phyloP scores from a whole-genome alignment of 1,140 invertebrate genomes.

The Diabrotica undecimpunctata region DNA sequence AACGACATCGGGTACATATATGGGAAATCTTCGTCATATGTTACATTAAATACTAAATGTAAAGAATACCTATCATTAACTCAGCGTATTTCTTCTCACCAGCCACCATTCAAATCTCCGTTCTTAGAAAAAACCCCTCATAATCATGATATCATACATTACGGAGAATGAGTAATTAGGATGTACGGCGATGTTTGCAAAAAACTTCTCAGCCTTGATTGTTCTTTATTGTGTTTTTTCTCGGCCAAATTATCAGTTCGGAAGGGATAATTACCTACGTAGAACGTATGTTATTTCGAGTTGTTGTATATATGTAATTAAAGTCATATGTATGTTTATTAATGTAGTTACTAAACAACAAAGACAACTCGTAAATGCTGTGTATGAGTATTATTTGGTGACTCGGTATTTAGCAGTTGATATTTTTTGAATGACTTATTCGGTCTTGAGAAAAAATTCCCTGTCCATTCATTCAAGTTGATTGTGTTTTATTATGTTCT shows the following conservation, averaged over 20 bases:
- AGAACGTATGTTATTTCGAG: not conserved
- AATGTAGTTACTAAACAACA: not conserved
- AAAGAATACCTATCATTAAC: not conserved
- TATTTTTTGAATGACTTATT: not conserved
- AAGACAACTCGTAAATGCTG: not conserved
- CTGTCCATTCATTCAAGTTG: no score
- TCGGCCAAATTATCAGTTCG: not conserved
- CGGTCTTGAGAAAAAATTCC: no score
- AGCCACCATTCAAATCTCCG: not conserved
- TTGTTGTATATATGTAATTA: not conserved
- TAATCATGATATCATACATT: slow-evolving; percentile 3
- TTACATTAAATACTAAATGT: not conserved
- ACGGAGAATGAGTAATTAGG: not conserved
- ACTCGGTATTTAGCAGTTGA: not conserved
- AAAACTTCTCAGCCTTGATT: slow-evolving; percentile 2
- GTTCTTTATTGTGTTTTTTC: not conserved
- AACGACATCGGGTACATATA: not conserved
- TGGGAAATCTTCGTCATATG: not conserved
- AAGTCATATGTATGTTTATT: slow-evolving; percentile 3
- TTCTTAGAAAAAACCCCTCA: not conserved
- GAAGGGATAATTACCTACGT: not conserved
- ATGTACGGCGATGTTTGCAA: not conserved
- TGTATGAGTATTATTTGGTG: no score
- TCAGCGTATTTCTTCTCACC: not conserved
- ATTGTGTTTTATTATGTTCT: no score